A percentile compares a stretch with the other conserved stretches of the same genome.
Conservation (phyloP, 2,797 vertebrate species). For the Catharus ustulatus region DNA sequence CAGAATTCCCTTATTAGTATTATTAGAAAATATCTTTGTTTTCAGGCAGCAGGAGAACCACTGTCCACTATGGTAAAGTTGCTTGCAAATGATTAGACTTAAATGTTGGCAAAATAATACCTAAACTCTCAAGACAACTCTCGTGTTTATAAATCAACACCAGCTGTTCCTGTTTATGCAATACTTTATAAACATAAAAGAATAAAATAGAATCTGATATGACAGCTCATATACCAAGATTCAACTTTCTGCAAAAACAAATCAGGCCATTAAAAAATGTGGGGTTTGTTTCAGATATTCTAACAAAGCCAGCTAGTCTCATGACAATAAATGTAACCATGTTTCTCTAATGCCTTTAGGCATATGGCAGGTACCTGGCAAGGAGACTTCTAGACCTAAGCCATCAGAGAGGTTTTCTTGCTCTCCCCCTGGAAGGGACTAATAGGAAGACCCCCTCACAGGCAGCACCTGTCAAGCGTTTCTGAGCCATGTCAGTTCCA, state of each 20-base stretch:
- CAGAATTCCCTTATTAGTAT: neutral
- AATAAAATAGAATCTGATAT: conserved; percentile 55
- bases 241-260: conserved; percentile 42
- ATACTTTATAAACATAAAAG: conserved; percentile 62
- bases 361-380: conserved; percentile 11
- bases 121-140: conserved; percentile 67
- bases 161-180: conserved; percentile 69
- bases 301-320: neutral
- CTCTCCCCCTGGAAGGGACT: neutral
- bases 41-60: neutral
- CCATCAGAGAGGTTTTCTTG: neutral
- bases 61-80: conserved; percentile 37
- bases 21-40: neutral
- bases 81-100: conserved; percentile 52
- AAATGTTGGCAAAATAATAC: conserved; percentile 67
- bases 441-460: neutral
- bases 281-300: conserved; percentile 18
- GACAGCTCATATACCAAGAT: conserved; percentile 42
- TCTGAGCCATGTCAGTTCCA: neutral
- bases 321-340: neutral
- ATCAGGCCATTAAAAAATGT: conserved; percentile 27
- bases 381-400: neutral
- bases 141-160: conserved; percentile 76
- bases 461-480: neutral
- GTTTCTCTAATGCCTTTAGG: neutral